A percentile compares a stretch with the other conserved stretches of the same genome.
These are phyloP conservation scores for Magallana angulata DNA, from an alignment of 1,140 invertebrate genomes.

Conservation along the genomic window DNA sequence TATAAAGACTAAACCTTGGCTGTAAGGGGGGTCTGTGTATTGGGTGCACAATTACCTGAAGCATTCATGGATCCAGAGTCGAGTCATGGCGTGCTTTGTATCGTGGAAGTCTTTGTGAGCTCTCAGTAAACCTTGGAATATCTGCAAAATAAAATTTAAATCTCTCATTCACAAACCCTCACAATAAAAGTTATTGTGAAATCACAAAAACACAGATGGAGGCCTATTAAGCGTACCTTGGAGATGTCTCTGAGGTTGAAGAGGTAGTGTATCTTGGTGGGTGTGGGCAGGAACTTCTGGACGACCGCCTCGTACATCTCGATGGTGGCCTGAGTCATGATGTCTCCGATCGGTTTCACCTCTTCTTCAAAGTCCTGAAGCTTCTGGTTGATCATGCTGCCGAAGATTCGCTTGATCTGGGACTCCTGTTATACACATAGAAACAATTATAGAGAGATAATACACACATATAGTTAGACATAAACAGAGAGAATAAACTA, in stretches of 20 bases:
- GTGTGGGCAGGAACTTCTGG: conserved; percentile 88
- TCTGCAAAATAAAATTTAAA: conserved; percentile 72
- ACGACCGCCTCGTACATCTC: conserved; percentile 87
- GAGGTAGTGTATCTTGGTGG: conserved; percentile 92
- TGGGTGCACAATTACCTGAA: conserved; percentile 79
- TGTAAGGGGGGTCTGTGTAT: not conserved
- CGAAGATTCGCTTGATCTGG: conserved; percentile 89
- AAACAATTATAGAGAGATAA: too few species aligned
- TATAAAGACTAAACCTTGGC: too few species aligned
- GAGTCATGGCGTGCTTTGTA: conserved; percentile 85
- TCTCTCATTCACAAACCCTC: not conserved
- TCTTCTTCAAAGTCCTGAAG: conserved; percentile 88
- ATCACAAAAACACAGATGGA: not conserved
- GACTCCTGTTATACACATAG: conserved; percentile 80
- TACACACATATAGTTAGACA: too few species aligned
- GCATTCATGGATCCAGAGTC: conserved; percentile 91
- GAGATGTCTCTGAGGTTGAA: conserved; percentile 94
- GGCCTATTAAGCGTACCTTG: conserved; percentile 80
- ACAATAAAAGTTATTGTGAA: not conserved
- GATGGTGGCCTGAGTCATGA: conserved; percentile 85
- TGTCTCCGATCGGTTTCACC: conserved; percentile 84
- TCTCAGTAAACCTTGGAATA: conserved; percentile 88
- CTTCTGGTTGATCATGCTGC: conserved; percentile 90
- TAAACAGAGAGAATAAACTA: too few species aligned
- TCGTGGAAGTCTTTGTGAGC: conserved; percentile 88